A percentile compares a stretch with the other conserved stretches of the same genome.
Conservation (phyloP, 2,797 vertebrate species). For the Molothrus ater region DNA sequence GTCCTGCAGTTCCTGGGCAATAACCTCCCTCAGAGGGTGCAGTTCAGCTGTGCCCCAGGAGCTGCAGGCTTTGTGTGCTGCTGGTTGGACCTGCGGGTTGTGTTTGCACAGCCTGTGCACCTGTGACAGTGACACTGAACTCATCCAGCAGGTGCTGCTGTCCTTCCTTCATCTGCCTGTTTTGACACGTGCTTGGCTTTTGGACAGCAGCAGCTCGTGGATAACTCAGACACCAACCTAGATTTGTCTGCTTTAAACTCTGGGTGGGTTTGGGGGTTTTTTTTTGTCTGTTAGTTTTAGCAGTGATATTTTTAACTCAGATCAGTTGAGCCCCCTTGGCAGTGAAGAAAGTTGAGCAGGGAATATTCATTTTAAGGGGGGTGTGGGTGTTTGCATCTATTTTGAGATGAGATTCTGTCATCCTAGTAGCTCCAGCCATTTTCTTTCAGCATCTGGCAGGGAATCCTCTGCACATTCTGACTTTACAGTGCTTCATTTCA, state of each 20-base stretch:
- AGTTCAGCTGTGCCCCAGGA: not conserved
- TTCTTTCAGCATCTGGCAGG: slow-evolving; percentile 46
- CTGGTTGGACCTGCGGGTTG: accelerated
- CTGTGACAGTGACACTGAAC: not conserved
- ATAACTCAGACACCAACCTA: accelerated
- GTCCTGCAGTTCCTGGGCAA: not conserved
- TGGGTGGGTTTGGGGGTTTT: not conserved
- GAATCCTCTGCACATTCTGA: not conserved
- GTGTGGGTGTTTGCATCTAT: slow-evolving; percentile 50
- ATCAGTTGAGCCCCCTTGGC: slow-evolving; percentile 32
- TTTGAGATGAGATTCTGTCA: slow-evolving; percentile 56
- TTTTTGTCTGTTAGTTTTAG: not conserved
- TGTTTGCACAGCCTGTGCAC: not conserved
- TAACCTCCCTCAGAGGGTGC: not conserved
- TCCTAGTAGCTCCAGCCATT: slow-evolving; percentile 39
- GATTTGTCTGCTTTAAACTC: not conserved
- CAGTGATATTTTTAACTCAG: slow-evolving; percentile 30
- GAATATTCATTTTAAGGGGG: slow-evolving; percentile 20
- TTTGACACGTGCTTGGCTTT: not conserved
- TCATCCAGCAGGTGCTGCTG: not conserved
- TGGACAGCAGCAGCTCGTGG: not conserved
- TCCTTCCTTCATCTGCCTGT: not conserved
- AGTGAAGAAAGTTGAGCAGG: not conserved
- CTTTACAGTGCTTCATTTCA: not conserved
- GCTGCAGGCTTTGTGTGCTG: not conserved